Base-by-base conservation (phyloP, 2,888 invertebrate species). In the Amiota mariae region DNA sequence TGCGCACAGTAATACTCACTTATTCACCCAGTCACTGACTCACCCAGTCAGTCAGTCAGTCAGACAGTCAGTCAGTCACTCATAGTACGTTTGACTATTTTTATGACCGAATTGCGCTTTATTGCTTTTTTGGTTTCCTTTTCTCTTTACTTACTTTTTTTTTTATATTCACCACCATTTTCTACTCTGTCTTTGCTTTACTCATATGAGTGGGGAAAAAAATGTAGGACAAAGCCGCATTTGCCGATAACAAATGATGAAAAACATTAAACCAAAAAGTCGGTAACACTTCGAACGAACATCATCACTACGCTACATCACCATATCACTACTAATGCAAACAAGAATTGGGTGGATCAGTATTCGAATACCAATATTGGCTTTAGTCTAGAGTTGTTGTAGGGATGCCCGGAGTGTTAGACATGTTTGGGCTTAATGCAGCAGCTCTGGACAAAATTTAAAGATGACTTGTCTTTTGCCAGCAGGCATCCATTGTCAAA, bases 91-190 rank as follows among this genome's bases (percentile, higher is more conserved):
- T 80, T 75, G 84, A 84, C 85, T 82, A 84, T 84, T 84, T 84
- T 84, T 84, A 84, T 84, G 85, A 84, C 86, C 86, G 80, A 86
- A 86, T 82, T 85, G 86, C 83, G 85, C 85, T 87, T 86, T 87
- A 86, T 86, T 85, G 81, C 86, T 80, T 75, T 79, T 73, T 78
- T 74, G 75, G 71, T 75, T 68, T 73, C n/a, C 8, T 12, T 15
- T 24, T 36, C 15, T 72, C n/a, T 20, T 47, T 54, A 3, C 24
- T 54, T 51, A 3, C 36, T 54, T 67, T n/a, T 8, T 64, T 64
- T 36, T 64, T 11, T 64, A 36, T 6, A 36, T 36, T 72, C 36
- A 13, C 20, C 46, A 8, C 24, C 36, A 73, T 36, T 51, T 36
- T 68, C 18, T 24, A 4, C 36, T 54, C 47, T 64, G 46, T 51